These are phyloP conservation scores for Pelecanus crispus DNA, from an alignment of 2,113 vertebrate genomes.

Conservation along the genomic window DNA sequence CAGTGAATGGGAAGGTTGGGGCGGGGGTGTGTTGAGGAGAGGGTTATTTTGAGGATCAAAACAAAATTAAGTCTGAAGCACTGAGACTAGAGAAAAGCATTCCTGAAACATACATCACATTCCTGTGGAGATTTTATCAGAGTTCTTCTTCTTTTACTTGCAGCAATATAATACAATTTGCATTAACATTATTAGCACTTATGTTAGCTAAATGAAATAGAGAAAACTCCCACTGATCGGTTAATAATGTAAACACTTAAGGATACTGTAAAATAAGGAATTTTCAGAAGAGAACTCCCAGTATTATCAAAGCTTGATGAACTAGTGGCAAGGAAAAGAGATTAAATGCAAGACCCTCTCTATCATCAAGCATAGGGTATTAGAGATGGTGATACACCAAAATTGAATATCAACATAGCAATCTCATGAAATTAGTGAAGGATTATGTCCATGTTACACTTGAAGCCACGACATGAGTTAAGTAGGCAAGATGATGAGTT, in stretches of 20 bases:
- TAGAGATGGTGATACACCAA: background rate
- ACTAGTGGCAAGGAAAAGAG: background rate
- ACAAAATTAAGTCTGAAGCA: constrained; percentile 15
- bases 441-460: background rate
- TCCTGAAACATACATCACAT: background rate
- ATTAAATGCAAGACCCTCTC: background rate
- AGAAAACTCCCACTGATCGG: background rate
- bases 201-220: background rate
- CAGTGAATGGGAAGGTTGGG: background rate
- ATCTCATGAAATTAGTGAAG: background rate
- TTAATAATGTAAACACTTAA: background rate
- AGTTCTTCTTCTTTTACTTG: background rate
- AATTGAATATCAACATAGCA: background rate
- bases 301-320: background rate
- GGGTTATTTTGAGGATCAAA: constrained; percentile 21
- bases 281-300: background rate
- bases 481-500: background rate
- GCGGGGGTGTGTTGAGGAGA: background rate
- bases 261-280: background rate
- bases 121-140: background rate
- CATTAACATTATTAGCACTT: background rate
- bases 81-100: background rate
- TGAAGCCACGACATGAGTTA: background rate
- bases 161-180: background rate
- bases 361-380: background rate